Conservation (phyloP, 1,140 invertebrate species). For the Penaeus chinensis region DNA sequence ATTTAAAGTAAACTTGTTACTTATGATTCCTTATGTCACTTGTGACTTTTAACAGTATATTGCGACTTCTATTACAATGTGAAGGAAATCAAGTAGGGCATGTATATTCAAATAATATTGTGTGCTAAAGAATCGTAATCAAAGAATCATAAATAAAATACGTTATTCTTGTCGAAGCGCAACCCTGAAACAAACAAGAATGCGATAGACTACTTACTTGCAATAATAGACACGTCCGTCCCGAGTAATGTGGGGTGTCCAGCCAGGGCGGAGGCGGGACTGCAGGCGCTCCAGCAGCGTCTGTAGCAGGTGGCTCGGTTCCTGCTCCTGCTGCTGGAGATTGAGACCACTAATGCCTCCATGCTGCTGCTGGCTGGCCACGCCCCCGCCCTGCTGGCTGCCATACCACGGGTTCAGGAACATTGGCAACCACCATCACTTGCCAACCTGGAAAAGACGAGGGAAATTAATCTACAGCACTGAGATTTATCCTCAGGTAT, state of each 20-base stretch:
- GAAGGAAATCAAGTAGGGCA: no score
- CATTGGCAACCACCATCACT: constrained; percentile 56
- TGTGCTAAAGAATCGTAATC: no score
- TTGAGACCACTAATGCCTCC: constrained; percentile 14
- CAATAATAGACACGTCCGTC: constrained; percentile 47
- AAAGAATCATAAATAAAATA: no score
- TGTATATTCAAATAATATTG: no score
- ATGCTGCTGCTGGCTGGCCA: constrained; percentile 2
- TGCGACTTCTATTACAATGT: no score
- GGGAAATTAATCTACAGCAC: background rate
- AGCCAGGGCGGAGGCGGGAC: constrained; percentile 37
- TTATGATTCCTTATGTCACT: no score
- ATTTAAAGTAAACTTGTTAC: no score
- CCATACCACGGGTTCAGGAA: constrained; percentile 59
- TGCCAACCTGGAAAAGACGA: constrained; percentile 21
- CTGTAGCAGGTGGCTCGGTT: constrained; percentile 28
- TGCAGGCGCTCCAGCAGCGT: constrained; percentile 33
- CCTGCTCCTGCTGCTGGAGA: constrained; percentile 20
- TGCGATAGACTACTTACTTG: constrained; percentile 38
- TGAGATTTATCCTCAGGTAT: no score
- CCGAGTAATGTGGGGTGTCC: constrained; percentile 31
- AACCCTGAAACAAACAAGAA: background rate
- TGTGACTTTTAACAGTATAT: no score
- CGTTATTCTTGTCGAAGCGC: no score
- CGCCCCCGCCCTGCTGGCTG: constrained; percentile 37